These are phyloP conservation scores for Panurus biarmicus DNA, from an alignment of 2,113 vertebrate species.

Conservation along the genomic window DNA sequence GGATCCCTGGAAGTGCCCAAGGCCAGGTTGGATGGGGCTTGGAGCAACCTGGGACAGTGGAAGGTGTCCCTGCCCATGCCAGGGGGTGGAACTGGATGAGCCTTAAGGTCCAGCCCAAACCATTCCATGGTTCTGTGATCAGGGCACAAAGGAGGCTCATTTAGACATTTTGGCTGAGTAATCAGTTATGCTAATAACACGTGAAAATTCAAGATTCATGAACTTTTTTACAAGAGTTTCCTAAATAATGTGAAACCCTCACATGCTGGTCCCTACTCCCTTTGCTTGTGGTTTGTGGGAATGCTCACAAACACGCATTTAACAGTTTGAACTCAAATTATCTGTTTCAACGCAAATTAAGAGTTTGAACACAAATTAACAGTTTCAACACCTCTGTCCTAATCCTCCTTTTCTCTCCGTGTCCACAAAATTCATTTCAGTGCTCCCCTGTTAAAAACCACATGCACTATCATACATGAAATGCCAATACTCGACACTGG, in stretches of 20 bases:
- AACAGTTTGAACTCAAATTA: neutral
- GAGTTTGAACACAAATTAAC: too few species aligned
- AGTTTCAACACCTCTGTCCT: neutral
- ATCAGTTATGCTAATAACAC: neutral
- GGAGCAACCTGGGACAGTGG: neutral
- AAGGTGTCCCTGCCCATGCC: neutral
- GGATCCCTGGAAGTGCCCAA: neutral
- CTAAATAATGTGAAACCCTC: neutral
- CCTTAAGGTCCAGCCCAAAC: neutral
- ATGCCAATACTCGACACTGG: fast-evolving
- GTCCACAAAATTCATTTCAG: fast-evolving
- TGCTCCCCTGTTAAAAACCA: neutral
- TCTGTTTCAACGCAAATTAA: neutral
- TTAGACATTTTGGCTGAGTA: neutral
- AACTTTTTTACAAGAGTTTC: neutral
- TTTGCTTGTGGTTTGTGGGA: neutral
- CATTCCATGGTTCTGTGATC: neutral
- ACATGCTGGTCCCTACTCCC: fast-evolving
- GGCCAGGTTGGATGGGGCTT: fast-evolving
- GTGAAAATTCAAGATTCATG: neutral
- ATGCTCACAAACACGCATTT: fast-evolving
- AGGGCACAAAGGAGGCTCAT: neutral
- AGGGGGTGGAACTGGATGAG: fast-evolving
- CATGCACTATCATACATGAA: fast-evolving
- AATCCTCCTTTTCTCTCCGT: neutral